Percentiles rank a stretch among this genome's conserved stretches.
Evolutionary conservation across 2,888 invertebrate genomes (phyloP).

Genomic region (Saturnia japonica): DNA sequence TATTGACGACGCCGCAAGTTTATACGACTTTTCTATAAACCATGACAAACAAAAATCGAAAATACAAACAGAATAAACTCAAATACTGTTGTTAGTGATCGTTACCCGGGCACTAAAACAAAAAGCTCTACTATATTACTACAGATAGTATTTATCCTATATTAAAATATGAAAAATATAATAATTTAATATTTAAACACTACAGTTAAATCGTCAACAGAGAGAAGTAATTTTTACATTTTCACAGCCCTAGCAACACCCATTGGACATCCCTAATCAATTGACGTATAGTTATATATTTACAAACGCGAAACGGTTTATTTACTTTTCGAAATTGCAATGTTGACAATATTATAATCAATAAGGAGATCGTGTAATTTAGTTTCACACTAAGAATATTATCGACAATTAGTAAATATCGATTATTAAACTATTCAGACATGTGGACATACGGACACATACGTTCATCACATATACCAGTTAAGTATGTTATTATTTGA

Average conservation of each 20-base stretch:
- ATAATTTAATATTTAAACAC: conserved; percentile 58
- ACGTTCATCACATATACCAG: background rate
- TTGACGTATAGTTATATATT: conserved; percentile 44
- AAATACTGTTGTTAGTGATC: background rate
- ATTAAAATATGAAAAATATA: conserved; percentile 47
- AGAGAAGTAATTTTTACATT: conserved; percentile 58
- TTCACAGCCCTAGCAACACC: conserved; percentile 75
- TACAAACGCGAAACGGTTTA: conserved; percentile 31
- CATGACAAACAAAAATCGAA: no score
- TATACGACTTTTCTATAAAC: background rate
- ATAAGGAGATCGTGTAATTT: conserved; percentile 8
- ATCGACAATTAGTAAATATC: background rate
- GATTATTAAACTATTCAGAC: background rate
- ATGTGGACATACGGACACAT: background rate
- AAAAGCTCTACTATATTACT: background rate
- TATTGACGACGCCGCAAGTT: background rate
- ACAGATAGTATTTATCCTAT: background rate
- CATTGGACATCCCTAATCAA: conserved; percentile 43
- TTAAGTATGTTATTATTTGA: background rate
- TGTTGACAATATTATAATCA: conserved; percentile 1
- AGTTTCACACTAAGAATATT: background rate
- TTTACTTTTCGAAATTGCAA: background rate
- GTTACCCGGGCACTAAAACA: background rate
- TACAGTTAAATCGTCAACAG: conserved; percentile 38
- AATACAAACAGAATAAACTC: background rate